Percentiles rank a stretch among this genome's conserved stretches.
These are phyloP conservation scores for Gymnothorax reevesii DNA, from an alignment of 2,797 vertebrate species.

Conservation along the genomic window DNA sequence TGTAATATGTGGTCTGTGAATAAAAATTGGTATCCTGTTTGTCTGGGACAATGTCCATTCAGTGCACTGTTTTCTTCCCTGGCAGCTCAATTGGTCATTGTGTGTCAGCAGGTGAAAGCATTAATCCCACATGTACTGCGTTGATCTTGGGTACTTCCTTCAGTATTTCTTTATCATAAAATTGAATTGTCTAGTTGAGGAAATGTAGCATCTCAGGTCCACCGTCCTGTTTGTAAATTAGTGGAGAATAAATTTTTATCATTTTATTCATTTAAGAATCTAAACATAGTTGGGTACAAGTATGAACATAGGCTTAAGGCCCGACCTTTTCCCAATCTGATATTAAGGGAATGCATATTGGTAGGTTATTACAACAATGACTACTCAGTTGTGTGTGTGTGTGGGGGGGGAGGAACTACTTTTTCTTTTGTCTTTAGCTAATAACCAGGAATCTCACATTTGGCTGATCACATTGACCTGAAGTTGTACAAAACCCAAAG, in stretches of 20 bases:
- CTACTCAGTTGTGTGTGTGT: no score
- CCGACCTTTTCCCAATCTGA: neutral
- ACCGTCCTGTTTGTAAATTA: neutral
- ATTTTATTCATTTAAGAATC: neutral
- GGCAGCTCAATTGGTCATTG: neutral
- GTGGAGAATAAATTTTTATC: neutral
- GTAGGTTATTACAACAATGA: neutral
- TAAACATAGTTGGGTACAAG: neutral
- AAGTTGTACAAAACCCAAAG: neutral
- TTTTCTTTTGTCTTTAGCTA: neutral
- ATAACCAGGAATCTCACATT: neutral
- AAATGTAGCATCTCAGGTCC: neutral
- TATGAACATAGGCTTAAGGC: neutral
- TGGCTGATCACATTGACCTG: no score
- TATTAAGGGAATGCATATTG: neutral
- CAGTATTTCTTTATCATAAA: neutral
- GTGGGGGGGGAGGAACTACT: neutral
- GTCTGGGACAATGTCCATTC: neutral
- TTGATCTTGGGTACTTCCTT: neutral
- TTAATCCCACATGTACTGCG: neutral
- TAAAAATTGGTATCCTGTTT: conserved; percentile 23
- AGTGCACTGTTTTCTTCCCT: neutral
- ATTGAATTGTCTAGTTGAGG: neutral
- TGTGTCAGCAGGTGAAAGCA: conserved; percentile 27
- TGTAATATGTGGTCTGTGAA: conserved; percentile 25